Conservation (phyloP, 1,140 invertebrate species). For the Proctacanthus coquilletti region DNA sequence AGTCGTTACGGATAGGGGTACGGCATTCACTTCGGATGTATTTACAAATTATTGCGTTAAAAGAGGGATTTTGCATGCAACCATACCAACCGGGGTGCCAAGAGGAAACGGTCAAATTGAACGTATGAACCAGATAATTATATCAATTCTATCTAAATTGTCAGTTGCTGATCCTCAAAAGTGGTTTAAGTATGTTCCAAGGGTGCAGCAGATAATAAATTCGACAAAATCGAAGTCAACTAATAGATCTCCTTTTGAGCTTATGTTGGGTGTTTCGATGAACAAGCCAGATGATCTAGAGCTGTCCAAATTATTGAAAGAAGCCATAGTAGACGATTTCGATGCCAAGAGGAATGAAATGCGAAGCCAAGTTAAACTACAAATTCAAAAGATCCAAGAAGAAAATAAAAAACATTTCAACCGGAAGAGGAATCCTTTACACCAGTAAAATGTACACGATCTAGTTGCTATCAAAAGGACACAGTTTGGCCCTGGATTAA, state of each 20-base stretch:
- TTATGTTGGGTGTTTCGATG: slow-evolving; percentile 19
- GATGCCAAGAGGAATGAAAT: slow-evolving; percentile 8
- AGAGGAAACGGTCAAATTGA: slow-evolving; percentile 22
- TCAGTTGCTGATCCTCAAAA: slow-evolving; percentile 11
- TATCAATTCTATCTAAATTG: slow-evolving; percentile 19
- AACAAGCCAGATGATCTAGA: slow-evolving; percentile 14
- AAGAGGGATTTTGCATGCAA: slow-evolving; percentile 13
- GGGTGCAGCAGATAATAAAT: slow-evolving; percentile 20
- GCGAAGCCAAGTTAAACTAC: slow-evolving; percentile 11
- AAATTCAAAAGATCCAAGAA: slow-evolving; percentile 23
- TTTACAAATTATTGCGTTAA: slow-evolving; percentile 16
- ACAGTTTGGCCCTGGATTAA: slow-evolving; percentile 20
- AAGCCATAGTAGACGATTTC: slow-evolving; percentile 13
- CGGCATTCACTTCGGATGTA: slow-evolving; percentile 23
- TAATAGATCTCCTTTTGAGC: slow-evolving; percentile 18
- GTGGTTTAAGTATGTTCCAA: slow-evolving; percentile 19
- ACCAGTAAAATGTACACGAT: slow-evolving; percentile 18
- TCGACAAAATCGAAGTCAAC: slow-evolving; percentile 20
- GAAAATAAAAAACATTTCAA: slow-evolving; percentile 19
- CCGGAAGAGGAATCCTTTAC: slow-evolving; percentile 14
- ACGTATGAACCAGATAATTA: slow-evolving; percentile 15
- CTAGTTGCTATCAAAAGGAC: slow-evolving; percentile 27
- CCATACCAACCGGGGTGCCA: slow-evolving; percentile 18
- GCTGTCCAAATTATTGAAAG: slow-evolving; percentile 12
- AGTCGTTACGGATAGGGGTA: slow-evolving; percentile 17